Conservation (phyloP, 2,888 invertebrate species). For the Argynnis bischoffii region DNA sequence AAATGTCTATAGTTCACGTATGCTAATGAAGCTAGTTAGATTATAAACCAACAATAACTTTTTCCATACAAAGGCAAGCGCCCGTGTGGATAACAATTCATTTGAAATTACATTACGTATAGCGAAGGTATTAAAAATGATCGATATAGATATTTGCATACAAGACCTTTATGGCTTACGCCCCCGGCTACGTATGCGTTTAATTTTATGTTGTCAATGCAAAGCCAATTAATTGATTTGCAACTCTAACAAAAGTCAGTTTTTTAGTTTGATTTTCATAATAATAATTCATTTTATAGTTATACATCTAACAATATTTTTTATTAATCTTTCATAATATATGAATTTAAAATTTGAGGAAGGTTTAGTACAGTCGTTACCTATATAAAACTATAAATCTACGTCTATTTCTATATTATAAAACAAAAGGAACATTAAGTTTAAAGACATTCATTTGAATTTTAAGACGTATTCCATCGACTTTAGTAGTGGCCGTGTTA, state of each 20-base stretch:
- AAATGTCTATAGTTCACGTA: background rate
- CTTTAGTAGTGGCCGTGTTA: constrained; percentile 46
- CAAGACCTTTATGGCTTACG: constrained; percentile 42
- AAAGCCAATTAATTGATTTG: background rate
- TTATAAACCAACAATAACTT: background rate
- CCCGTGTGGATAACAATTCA: constrained; percentile 3
- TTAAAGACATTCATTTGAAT: constrained; percentile 35
- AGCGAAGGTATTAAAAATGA: constrained; percentile 61
- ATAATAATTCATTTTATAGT: too few species aligned
- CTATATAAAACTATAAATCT: constrained; percentile 3
- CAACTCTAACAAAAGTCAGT: background rate
- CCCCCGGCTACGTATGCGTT: constrained; percentile 27
- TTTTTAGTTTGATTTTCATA: too few species aligned
- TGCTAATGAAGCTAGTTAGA: background rate
- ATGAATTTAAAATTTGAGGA: background rate
- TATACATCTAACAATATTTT: too few species aligned
- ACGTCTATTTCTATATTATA: constrained; percentile 6
- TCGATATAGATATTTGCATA: constrained; percentile 55
- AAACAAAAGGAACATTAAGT: constrained; percentile 20
- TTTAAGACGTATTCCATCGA: constrained; percentile 42
- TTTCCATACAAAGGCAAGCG: constrained; percentile 2
- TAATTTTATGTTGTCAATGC: background rate
- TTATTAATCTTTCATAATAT: too few species aligned
- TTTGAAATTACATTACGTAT: constrained; percentile 44
- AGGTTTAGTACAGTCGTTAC: background rate